Evolutionary conservation across 1,140 invertebrate species (phyloP).

Genomic region (Cecropterus lyciades): DNA sequence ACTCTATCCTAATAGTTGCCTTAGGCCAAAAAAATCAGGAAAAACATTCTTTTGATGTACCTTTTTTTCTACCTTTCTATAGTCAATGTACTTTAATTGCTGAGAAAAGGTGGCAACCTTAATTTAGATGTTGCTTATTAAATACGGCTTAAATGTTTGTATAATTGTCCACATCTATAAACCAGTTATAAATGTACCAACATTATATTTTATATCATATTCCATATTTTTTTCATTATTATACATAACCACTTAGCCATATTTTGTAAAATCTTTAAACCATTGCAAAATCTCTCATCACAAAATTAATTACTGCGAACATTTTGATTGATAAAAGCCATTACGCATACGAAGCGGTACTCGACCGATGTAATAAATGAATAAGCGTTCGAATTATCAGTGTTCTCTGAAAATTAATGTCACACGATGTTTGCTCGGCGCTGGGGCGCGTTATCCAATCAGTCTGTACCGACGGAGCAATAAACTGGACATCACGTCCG

Average conservation of each 20-base stretch:
- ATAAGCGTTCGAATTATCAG: slow-evolving; percentile 34
- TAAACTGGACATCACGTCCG: slow-evolving; percentile 60
- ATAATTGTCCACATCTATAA: no score
- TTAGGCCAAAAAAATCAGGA: no score
- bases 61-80: no score
- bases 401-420: slow-evolving; percentile 37
- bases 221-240: no score
- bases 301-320: slow-evolving; percentile 12
- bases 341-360: slow-evolving; percentile 22
- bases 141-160: no score
- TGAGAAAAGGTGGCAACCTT: no score
- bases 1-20: no score
- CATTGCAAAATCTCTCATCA: background rate
- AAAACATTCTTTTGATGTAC: no score
- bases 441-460: slow-evolving; percentile 52
- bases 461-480: slow-evolving; percentile 50
- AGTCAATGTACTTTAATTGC: no score
- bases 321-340: slow-evolving; percentile 34
- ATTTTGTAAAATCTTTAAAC: background rate
- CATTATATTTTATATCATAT: no score
- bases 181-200: no score
- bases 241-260: background rate
- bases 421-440: slow-evolving; percentile 18
- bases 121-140: no score
- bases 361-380: slow-evolving; percentile 31